These are phyloP conservation scores for Crotalus horridus DNA, from an alignment of 2,113 vertebrate species.

Conservation along the genomic window DNA sequence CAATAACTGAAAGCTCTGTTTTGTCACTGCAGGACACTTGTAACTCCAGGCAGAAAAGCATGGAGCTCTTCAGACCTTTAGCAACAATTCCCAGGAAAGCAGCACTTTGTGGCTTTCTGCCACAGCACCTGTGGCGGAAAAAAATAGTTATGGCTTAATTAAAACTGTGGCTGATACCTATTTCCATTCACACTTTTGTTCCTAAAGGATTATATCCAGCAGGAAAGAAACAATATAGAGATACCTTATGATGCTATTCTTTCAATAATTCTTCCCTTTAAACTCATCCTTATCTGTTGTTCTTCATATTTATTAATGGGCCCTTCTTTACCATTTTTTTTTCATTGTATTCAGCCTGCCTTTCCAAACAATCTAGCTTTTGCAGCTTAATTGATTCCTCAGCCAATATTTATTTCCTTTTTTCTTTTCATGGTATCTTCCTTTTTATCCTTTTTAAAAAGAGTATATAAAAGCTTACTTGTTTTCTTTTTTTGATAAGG, in stretches of 20 bases:
- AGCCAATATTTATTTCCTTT: background rate
- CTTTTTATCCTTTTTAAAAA: background rate
- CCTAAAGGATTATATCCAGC: background rate
- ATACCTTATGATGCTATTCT: background rate
- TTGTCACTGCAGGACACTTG: background rate
- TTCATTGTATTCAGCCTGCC: background rate
- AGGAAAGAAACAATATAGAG: background rate
- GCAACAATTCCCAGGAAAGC: background rate
- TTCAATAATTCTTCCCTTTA: background rate
- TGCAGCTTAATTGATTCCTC: slow-evolving; percentile 2
- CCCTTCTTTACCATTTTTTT: background rate
- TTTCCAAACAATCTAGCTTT: slow-evolving; percentile 23
- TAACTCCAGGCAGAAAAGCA: background rate
- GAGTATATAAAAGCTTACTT: slow-evolving; percentile 7
- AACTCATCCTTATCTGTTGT: background rate
- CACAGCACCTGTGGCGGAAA: background rate
- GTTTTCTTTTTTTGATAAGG: slow-evolving; percentile 6
- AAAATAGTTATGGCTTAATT: background rate
- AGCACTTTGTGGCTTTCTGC: background rate
- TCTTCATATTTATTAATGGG: background rate
- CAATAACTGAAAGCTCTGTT: background rate
- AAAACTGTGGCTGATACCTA: background rate
- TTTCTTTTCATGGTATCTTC: background rate
- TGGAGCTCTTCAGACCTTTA: background rate
- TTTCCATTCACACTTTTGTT: background rate